Evolutionary conservation across 2,113 vertebrate species (phyloP).

Genomic region (Carassius auratus): DNA sequence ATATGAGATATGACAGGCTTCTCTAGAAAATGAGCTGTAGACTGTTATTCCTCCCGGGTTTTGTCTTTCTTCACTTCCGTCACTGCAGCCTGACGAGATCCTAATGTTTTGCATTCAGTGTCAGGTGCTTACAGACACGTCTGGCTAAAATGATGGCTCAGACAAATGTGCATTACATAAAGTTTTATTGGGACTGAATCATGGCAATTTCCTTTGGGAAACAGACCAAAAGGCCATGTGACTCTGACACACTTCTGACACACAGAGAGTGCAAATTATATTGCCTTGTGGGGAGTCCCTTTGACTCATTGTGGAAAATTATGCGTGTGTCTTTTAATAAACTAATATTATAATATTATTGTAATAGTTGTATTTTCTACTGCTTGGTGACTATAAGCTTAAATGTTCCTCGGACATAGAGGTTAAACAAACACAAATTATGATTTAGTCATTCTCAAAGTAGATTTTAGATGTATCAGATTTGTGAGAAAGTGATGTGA

Average conservation of each 20-base stretch:
- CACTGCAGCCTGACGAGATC: background rate
- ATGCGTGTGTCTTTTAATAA: background rate
- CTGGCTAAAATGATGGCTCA: background rate
- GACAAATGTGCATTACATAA: background rate
- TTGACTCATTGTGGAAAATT: background rate
- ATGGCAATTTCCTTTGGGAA: background rate
- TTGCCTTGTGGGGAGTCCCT: background rate
- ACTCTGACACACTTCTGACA: background rate
- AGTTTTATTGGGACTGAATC: background rate
- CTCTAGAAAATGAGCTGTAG: background rate
- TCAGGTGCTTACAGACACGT: background rate
- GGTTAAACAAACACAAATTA: background rate
- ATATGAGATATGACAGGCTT: constrained; percentile 20
- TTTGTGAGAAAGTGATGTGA: no score
- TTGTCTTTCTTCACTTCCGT: background rate
- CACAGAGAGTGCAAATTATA: background rate
- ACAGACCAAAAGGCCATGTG: background rate
- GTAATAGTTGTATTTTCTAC: background rate
- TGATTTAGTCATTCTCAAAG: background rate
- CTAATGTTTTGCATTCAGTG: background rate
- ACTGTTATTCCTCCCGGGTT: background rate
- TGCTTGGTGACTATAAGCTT: background rate
- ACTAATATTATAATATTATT: no score
- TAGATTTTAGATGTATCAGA: background rate
- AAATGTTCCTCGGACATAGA: background rate